Evolutionary conservation across 2,113 vertebrate species (phyloP).

Genomic region (Mungos mungo): DNA sequence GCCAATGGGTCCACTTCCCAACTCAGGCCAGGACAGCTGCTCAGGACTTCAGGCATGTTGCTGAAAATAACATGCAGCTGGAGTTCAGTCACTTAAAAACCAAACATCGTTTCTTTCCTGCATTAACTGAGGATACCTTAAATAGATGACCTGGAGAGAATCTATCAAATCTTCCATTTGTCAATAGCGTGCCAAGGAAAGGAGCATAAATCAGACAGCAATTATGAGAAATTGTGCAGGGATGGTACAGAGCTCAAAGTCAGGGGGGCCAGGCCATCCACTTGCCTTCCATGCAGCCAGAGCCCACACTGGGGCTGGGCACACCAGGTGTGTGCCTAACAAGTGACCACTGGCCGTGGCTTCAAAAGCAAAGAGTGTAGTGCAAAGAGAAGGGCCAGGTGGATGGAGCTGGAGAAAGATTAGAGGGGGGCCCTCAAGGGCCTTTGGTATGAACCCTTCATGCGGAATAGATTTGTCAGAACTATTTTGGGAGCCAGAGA

Average conservation of each 20-base stretch:
- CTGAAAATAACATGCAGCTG: slow-evolving; percentile 15
- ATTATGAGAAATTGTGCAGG: background rate
- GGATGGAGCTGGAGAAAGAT: background rate
- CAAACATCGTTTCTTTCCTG: background rate
- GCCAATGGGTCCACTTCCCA: background rate
- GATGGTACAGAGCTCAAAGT: background rate
- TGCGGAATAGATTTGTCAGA: background rate
- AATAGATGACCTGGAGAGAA: slow-evolving; percentile 23
- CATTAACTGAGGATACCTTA: slow-evolving; percentile 15
- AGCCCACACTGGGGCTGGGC: background rate
- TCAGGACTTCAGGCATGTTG: background rate
- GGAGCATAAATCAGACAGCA: slow-evolving; percentile 12
- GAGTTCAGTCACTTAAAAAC: background rate
- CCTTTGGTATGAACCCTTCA: background rate
- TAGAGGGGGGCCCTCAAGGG: background rate
- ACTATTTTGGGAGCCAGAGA: background rate
- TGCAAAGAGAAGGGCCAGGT: background rate
- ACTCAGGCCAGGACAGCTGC: background rate
- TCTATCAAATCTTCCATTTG: slow-evolving; percentile 12
- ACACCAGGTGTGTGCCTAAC: background rate
- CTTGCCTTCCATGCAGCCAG: background rate
- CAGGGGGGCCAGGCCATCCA: background rate
- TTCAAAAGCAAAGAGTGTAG: background rate
- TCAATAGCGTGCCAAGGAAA: slow-evolving; percentile 45
- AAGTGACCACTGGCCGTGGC: background rate